Evolutionary conservation across 2,888 invertebrate species (phyloP), one percentile per base, ranked within the genome.

Genomic region (Napeogenes sylphis): DNA sequence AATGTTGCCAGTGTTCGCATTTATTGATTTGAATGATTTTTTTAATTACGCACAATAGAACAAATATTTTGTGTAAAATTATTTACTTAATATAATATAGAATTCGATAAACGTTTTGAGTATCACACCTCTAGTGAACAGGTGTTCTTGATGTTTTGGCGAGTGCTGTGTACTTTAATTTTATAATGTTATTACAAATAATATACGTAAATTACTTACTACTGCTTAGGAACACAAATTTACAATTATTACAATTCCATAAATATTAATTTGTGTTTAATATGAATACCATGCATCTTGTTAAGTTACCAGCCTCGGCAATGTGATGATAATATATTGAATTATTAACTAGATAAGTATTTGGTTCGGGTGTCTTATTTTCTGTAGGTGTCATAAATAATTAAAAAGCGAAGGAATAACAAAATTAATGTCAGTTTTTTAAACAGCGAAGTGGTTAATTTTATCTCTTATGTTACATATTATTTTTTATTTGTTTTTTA

Each of bases 1-100:
- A 53, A 54, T 54, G 45, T 56, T 53, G 54, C 58, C 55, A 47
- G 51, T 51, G 51, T 51, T 51, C 30, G 51, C 51, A 51, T 51
- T 51, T 51, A 51, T 51, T 12, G 30, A 30, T 6, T 51, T 51
- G 21, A 51, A 30, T 51, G 21, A 10, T 42, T 42, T 51, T 30
- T 30, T 30, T 30, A 30, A 14, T 10, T 5, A 51, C 51, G 51
- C 51, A 51, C 51, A 51, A 51, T 30, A 30, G 10, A 51, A 30
- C 1, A 42, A 42, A 12, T 42, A 42, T 10, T 42, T 12, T 42
- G 8, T 38, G 38, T 38, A 38, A 42, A 42, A 42, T 10, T 12
- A 10, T 42, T 42, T 42, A 42, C 10, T 42, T 42, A 42, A 42
- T 10, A 10, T 42, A 6, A 10, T 42, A 42, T 42, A 42, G 10